Base-by-base conservation (phyloP, 1,140 invertebrate species). In the Schlechtendalia chinensis region DNA sequence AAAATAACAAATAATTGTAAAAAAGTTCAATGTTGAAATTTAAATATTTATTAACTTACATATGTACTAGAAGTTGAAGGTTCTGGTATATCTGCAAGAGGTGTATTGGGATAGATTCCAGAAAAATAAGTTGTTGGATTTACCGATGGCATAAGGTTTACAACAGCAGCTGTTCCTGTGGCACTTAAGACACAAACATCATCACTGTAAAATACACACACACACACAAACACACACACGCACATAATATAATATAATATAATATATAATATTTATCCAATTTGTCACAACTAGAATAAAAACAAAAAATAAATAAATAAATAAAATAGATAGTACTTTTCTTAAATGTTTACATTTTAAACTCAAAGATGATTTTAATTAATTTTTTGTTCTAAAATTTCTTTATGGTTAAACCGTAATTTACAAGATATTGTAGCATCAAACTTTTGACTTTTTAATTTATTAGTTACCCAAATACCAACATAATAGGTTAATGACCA, bases 151-250 rank as follows among this genome's bases (percentile, higher is more conserved):
- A 79, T 61, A 61, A 79, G 39, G 12, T 67, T 81, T 54, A 81
- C 81, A 53, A 81, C 90, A 0, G 95, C 96, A 5, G 96, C 97
- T 0, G 97, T 99, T 0, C 97, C 97, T 39, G 90, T 92, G 0
- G 95, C 96, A 82, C 95, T 98, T 56, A 99, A 85, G 0, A 99
- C 92, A 84, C 96, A 97, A 0, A 98, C 93, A 84, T 98, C 96
- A 84, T 98, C 97, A 84, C 95, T 94, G 84, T 17, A 88, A 86
- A 72, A 53, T 16, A 29, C 12, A 45, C 1, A 67, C 39, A 67
- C 14, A 19, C 39, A 45, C 10, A 45, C 39, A 5, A 45, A 45
- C 39, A 45, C 39, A 45, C 39, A 45, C 39, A 45, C 10, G 4
- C 10, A 5, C 10, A 5, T 45, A 5, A 5, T 45, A 5, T 45